phyloP scores from a whole-genome alignment of 2,797 vertebrate genomes.

The Allenopithecus nigroviridis region DNA sequence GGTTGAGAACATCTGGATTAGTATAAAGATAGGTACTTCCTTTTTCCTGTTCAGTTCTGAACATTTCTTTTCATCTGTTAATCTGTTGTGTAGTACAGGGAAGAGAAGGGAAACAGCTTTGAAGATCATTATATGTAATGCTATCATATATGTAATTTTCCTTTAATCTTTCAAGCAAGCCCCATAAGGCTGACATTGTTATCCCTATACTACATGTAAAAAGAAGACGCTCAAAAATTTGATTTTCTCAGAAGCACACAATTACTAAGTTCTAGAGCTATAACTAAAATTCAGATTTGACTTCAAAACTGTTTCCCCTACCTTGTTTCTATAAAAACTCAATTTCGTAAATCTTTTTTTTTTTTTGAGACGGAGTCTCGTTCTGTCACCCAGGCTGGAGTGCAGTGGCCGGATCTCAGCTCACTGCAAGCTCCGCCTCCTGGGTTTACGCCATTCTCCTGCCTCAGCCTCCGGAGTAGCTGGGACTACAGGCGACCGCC shows the following conservation, averaged over 20 bases:
- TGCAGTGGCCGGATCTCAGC: too few species aligned
- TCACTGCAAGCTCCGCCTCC: too few species aligned
- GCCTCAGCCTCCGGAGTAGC: too few species aligned
- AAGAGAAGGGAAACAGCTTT: neutral
- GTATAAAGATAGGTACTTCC: neutral
- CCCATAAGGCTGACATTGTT: neutral
- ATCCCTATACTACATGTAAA: neutral
- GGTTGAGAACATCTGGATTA: neutral
- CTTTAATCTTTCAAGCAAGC: neutral
- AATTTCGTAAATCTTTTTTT: neutral
- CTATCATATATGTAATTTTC: neutral
- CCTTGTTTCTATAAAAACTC: neutral
- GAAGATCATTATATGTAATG: neutral
- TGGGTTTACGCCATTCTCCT: too few species aligned
- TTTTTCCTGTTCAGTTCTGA: neutral
- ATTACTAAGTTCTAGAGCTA: neutral
- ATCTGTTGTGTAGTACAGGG: neutral
- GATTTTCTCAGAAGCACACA: neutral
- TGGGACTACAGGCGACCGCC: too few species aligned
- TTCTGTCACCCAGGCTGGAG: too few species aligned
- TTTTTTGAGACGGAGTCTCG: too few species aligned
- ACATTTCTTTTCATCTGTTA: neutral
- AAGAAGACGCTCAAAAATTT: neutral
- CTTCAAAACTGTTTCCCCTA: neutral
- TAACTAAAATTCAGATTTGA: constrained; percentile 6